These are phyloP conservation scores for Pogonomyrmex californicus DNA, from an alignment of 1,140 invertebrate genomes.

Conservation along the genomic window DNA sequence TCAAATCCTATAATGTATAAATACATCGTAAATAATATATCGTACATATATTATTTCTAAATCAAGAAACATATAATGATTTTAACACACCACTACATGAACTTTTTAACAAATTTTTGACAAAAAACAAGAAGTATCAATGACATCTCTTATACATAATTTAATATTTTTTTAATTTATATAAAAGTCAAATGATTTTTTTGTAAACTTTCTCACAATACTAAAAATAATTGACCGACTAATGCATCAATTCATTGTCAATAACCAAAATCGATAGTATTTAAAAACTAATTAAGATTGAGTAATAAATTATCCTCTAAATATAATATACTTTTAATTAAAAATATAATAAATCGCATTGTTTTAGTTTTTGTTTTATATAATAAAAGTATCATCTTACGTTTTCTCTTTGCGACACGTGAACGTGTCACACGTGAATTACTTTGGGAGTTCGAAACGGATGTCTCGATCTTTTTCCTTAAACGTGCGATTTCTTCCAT, in stretches of 20 bases:
- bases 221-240: not conserved
- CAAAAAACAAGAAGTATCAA: not conserved
- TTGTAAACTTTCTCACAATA: not conserved
- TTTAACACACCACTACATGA: not conserved
- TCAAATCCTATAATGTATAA: slow-evolving; percentile 55
- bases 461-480: slow-evolving; percentile 73
- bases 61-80: not conserved
- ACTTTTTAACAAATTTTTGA: not conserved
- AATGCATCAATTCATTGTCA: not conserved
- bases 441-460: slow-evolving; percentile 21
- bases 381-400: slow-evolving; percentile 66
- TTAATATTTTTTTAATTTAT: not conserved
- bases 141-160: not conserved
- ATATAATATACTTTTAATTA: not conserved
- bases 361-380: not conserved
- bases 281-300: not conserved
- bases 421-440: slow-evolving; percentile 79
- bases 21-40: not conserved
- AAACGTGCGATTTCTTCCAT: slow-evolving; percentile 84
- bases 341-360: not conserved
- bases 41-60: not conserved
- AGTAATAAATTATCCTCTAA: not conserved
- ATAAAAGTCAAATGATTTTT: not conserved
- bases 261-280: not conserved
- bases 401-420: slow-evolving; percentile 77